phyloP scores from a whole-genome alignment of 2,113 vertebrate species.

The Pygoscelis adeliae region DNA sequence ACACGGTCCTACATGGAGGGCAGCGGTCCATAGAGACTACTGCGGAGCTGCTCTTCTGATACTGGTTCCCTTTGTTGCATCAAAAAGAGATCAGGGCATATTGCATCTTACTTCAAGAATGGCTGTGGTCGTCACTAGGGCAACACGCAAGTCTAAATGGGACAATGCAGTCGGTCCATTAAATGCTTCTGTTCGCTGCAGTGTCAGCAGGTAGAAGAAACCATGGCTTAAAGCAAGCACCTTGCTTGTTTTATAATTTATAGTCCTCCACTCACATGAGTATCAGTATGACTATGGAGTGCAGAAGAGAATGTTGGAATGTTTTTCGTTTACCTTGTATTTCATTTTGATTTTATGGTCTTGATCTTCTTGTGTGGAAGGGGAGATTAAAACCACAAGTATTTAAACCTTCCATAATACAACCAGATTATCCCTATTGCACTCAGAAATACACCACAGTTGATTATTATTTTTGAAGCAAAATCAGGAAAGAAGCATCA shows the following conservation, averaged over 20 bases:
- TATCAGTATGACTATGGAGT: background rate
- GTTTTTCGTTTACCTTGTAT: background rate
- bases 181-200: background rate
- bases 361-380: background rate
- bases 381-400: background rate
- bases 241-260: background rate
- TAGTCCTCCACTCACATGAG: background rate
- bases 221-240: background rate
- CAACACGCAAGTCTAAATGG: no score
- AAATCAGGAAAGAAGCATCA: background rate
- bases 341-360: background rate
- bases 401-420: background rate
- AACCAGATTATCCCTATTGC: background rate
- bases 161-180: background rate
- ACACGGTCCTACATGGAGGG: accelerated
- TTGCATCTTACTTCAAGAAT: background rate
- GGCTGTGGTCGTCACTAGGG: no score
- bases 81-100: no score
- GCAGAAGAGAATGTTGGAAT: background rate
- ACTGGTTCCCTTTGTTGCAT: background rate
- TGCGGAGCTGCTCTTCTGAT: background rate
- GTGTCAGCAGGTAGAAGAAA: background rate
- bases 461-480: background rate
- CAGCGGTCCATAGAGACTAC: no score
- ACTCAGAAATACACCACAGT: background rate